Evolutionary conservation across 2,113 vertebrate species (phyloP), one percentile per base, ranked within the genome.

Genomic region (Pimephales promelas): DNA sequence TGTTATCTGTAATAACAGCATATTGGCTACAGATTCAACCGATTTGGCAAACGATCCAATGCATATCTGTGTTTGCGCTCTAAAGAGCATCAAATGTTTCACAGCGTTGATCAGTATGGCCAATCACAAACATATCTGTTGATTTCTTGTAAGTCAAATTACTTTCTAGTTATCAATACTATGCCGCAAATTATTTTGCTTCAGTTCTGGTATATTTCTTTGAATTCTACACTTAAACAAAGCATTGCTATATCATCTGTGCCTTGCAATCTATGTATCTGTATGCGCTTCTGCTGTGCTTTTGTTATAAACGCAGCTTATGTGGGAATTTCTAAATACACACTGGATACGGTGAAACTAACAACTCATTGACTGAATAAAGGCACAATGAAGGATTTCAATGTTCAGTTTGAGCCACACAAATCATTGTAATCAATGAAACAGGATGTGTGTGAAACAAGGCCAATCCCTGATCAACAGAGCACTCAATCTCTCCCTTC

Each of bases 391-490:
- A 75, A 62, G 14, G 61, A 80, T 80, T 66, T 34, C 20, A 47
- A 10, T 22, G 26, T 52, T 26, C 61, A 34, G 16, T 66, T 80
- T 79, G 76, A 62, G 14, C 26, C 26, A 20, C 78, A 66, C 78
- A 47, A 80, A 49, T 66, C 43, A 52, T 47, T 64, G 43, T 52
- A 76, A 76, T 77, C 72, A 76, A 56, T 66, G 22, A 24, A 83
- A 76, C 47, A 76, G 31, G 61, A 76, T 66, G 74, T 66, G 72
- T 54, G 72, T 64, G 57, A 76, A 83, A 83, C 56, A 83, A 54
- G 72, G 47, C 28, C 10, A 4, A 36, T 75, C 18, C 22, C 57
- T 75, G 57, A 75, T 76, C 57, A 83, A 36, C 61, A 52, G 14
- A 54, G 26, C 61, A 22, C n/a, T 83, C 28, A 24, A 64, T 72